A percentile compares a stretch with the other conserved stretches of the same genome.
Conservation (phyloP, 30 jellyfish, hydroid and myxozoan species). For the Hydra vulgaris region DNA sequence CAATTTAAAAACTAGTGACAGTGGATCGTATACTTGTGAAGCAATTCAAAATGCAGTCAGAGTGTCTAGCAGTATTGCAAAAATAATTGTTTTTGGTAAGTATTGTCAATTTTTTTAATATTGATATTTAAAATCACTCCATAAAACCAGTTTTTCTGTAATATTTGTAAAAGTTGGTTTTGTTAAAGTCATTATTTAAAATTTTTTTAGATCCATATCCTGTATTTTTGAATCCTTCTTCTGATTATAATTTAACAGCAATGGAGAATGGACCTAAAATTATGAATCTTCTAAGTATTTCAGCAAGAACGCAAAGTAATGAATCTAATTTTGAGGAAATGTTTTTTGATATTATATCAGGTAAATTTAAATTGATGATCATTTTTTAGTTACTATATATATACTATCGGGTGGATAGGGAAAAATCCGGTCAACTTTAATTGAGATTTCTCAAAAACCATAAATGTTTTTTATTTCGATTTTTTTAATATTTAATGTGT, state of each 20-base stretch:
- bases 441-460: too few species aligned
- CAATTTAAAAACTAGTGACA: constrained; percentile 38
- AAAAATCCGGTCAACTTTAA: too few species aligned
- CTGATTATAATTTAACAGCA: constrained; percentile 32
- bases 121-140: background rate
- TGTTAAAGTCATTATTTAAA: background rate
- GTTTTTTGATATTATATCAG: constrained; percentile 53
- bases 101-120: too few species aligned
- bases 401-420: too few species aligned
- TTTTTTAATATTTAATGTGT: too few species aligned
- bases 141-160: background rate
- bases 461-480: too few species aligned
- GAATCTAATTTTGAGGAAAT: constrained; percentile 35
- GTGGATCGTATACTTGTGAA: constrained; percentile 69
- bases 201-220: constrained; percentile 62
- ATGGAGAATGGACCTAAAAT: constrained; percentile 59
- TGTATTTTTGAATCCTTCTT: constrained; percentile 35
- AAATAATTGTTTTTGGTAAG: constrained; percentile 71
- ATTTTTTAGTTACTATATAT: background rate
- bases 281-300: constrained; percentile 28
- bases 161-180: too few species aligned
- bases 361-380: constrained; percentile 11
- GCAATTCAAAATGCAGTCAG: constrained; percentile 49
- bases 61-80: constrained; percentile 48
- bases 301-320: constrained; percentile 57